Conservation (phyloP, 2,797 vertebrate genomes). For the Sebastes trivittatus region DNA sequence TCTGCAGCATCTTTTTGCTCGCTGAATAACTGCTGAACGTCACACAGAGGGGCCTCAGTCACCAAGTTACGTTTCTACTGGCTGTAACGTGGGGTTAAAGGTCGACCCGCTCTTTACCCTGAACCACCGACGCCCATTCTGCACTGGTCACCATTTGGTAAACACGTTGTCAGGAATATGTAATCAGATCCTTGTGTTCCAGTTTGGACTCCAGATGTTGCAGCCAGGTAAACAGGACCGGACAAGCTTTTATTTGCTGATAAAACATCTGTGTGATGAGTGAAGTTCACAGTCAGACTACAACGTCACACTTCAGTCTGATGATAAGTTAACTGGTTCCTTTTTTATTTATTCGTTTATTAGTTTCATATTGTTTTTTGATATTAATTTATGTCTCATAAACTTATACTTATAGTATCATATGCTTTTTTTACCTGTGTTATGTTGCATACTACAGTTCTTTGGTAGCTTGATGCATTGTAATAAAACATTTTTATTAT, state of each 20-base stretch:
- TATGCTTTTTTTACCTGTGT: rapidly evolving
- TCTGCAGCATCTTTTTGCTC: neutral
- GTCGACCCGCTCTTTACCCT: no score
- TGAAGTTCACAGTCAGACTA: neutral
- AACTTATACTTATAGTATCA: neutral
- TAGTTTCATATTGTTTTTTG: neutral
- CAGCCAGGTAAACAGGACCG: conserved; percentile 13
- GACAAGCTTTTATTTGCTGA: neutral
- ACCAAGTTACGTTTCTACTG: neutral
- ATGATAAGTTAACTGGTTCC: neutral
- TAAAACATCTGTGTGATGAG: conserved; percentile 37
- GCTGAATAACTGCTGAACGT: neutral
- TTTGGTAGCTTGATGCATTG: neutral
- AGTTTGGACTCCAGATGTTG: conserved; percentile 47
- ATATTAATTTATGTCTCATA: neutral
- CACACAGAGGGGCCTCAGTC: neutral
- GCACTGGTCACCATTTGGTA: neutral
- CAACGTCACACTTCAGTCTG: neutral
- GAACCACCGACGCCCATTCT: no score
- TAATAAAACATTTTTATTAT: neutral
- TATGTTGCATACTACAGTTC: neutral
- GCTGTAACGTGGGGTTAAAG: no score
- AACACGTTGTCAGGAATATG: conserved; percentile 6
- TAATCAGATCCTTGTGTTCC: conserved; percentile 21
- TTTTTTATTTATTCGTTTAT: neutral